Percentiles rank a stretch among this genome's conserved stretches.
Conservation (phyloP, 2,113 vertebrate genomes). For the Micronisus gabar region DNA sequence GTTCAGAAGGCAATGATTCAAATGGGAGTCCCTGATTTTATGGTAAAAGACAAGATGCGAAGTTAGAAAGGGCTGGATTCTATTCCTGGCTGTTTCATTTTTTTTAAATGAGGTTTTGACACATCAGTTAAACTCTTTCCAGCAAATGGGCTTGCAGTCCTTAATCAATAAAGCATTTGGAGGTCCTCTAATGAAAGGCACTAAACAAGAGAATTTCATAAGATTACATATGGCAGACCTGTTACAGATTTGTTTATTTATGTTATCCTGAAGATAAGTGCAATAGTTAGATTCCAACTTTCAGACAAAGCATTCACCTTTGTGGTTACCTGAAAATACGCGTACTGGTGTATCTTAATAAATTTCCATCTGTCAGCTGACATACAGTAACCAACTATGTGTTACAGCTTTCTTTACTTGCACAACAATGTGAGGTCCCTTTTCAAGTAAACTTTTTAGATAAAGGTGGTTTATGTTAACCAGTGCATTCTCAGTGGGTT, state of each 20-base stretch:
- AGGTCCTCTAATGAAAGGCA: not conserved
- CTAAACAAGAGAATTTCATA: not conserved
- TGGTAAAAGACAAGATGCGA: not conserved
- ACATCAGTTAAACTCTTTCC: not conserved
- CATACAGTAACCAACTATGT: too few species aligned
- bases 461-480: not conserved
- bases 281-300: not conserved
- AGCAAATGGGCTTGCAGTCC: not conserved
- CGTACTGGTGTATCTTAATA: not conserved
- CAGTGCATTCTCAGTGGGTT: not conserved
- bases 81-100: not conserved
- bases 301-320: not conserved
- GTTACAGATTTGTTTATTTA: not conserved
- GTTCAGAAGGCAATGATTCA: not conserved
- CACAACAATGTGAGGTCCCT: not conserved
- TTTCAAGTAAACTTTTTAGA: not conserved
- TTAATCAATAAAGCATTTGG: not conserved
- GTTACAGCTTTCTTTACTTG: not conserved
- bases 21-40: not conserved
- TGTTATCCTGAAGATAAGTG: not conserved
- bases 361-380: not conserved
- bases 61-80: not conserved
- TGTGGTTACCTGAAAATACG: not conserved
- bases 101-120: not conserved
- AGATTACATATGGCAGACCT: not conserved